These are phyloP conservation scores for Tetraodon nigroviridis DNA, from an alignment of 2,113 vertebrate species.

Conservation along the genomic window DNA sequence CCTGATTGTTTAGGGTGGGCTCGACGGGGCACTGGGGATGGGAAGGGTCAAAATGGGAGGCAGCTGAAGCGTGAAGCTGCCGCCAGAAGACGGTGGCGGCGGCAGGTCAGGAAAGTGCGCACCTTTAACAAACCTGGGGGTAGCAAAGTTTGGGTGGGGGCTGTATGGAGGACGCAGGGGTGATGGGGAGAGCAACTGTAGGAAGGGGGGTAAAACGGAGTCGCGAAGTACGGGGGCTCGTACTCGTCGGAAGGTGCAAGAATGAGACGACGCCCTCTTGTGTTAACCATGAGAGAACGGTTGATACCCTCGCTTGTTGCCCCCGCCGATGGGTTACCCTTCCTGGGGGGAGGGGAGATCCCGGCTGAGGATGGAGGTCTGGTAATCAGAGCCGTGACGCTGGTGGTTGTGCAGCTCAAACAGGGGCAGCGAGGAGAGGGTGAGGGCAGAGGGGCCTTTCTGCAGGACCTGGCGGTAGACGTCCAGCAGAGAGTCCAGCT, in stretches of 20 bases:
- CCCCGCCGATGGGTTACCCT: slow-evolving; percentile 35
- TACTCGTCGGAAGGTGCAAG: slow-evolving; percentile 86
- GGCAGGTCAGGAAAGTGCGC: slow-evolving; percentile 81
- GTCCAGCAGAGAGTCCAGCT: slow-evolving; percentile 92
- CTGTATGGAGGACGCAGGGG: slow-evolving; percentile 85
- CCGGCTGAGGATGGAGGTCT: slow-evolving; percentile 82
- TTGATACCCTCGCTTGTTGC: slow-evolving; percentile 69
- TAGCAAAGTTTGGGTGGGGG: slow-evolving; percentile 74
- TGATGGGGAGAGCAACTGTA: slow-evolving; percentile 83
- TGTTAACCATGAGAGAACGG: slow-evolving; percentile 82
- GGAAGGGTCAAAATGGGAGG: slow-evolving; percentile 80
- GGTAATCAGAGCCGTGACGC: slow-evolving; percentile 82
- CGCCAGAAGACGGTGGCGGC: slow-evolving; percentile 73
- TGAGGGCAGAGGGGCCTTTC: slow-evolving; percentile 85
- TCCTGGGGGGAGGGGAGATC: slow-evolving; percentile 75
- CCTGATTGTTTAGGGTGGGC: slow-evolving; percentile 74
- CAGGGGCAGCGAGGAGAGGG: slow-evolving; percentile 86
- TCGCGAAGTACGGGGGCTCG: slow-evolving; percentile 68
- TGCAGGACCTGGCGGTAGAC: slow-evolving; percentile 93
- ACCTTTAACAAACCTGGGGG: slow-evolving; percentile 78
- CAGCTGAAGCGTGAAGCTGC: slow-evolving; percentile 86
- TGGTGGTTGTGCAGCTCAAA: slow-evolving; percentile 83
- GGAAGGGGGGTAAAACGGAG: slow-evolving; percentile 71
- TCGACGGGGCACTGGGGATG: slow-evolving; percentile 75
- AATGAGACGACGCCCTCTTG: slow-evolving; percentile 86